Base-by-base conservation (phyloP, 2,797 vertebrate genomes). In the Australoheros facetus region DNA sequence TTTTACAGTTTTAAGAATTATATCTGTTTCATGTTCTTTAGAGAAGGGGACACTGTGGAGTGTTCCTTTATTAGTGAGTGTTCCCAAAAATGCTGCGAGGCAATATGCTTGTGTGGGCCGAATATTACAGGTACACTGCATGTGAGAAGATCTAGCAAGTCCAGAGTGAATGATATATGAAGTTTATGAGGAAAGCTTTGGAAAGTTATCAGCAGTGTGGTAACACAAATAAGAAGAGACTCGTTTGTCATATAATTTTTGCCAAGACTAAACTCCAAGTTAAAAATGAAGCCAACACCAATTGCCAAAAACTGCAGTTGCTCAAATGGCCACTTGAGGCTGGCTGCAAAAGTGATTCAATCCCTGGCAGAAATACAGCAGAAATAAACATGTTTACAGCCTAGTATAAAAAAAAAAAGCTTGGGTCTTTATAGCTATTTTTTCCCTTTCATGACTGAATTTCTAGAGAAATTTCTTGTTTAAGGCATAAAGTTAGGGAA, bases 321-420 rank as follows among this genome's bases (percentile, higher is more conserved):
- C 60, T 26, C 21, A 66, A 66, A 34, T 66, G 60, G 39, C 39
- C 60, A 66, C 60, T 45, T 45, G 60, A 45, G 60, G 23, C 39
- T 16, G 1, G 60, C 39, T 66, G 39, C 39, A 66, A 45, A 64
- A 45, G 14, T 45, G 60, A 64, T 64, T 26, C 39, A 64, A 17
- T 55, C 30, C 62, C 60, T 45, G 60, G 60, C 60, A 66, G 39
- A 64, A 26, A 64, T 45, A 45, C 60, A 64, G 60, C 60, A 64
- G 21, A 64, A 64, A 64, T 45, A 64, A 64, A 64, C 60, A 64
- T 5, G 21, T 64, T 64, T 64, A 64, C 14, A 64, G 39, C 21
- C 60, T 45, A 21, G 60, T 16, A 64, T 26, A 26, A 64, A 64
- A 64, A 45, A 64, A 64, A 28, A 26, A 14, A 64, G 21, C 8